These are phyloP conservation scores for Cricetomys ansorgei DNA, from an alignment of 2,113 vertebrate species.

Conservation along the genomic window DNA sequence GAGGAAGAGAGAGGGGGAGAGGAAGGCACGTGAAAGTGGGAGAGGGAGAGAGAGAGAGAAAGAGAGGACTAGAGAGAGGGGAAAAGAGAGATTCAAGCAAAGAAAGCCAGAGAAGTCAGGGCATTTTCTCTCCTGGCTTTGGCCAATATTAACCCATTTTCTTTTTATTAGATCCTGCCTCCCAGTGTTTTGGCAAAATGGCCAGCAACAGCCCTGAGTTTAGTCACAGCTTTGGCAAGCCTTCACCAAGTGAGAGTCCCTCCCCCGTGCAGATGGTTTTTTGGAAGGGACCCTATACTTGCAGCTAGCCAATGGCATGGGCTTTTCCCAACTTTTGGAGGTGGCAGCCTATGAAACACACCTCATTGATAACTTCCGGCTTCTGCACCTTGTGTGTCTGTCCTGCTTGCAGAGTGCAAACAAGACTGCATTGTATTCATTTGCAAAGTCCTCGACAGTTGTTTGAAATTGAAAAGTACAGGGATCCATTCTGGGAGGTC, in stretches of 20 bases:
- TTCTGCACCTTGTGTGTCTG: neutral
- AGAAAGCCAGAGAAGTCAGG: neutral
- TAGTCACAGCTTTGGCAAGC: neutral
- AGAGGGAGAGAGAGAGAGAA: neutral
- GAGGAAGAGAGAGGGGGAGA: too few species aligned
- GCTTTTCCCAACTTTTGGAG: neutral
- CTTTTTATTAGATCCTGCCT: neutral
- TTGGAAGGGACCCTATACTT: neutral
- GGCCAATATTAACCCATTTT: neutral
- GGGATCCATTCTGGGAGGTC: neutral
- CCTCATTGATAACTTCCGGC: neutral
- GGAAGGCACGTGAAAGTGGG: too few species aligned
- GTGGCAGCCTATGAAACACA: neutral
- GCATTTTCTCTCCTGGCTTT: neutral
- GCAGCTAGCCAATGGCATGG: neutral
- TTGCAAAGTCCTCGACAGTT: neutral
- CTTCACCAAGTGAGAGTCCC: neutral
- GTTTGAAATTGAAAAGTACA: too few species aligned
- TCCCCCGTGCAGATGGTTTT: too few species aligned
- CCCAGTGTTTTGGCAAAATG: neutral
- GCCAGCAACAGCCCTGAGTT: neutral
- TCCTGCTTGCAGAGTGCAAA: neutral
- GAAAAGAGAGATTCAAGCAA: neutral
- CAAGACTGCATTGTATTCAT: neutral
- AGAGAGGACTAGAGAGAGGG: neutral